Base-by-base conservation (phyloP, 2,888 invertebrate species). In the Cactoblastis cactorum region DNA sequence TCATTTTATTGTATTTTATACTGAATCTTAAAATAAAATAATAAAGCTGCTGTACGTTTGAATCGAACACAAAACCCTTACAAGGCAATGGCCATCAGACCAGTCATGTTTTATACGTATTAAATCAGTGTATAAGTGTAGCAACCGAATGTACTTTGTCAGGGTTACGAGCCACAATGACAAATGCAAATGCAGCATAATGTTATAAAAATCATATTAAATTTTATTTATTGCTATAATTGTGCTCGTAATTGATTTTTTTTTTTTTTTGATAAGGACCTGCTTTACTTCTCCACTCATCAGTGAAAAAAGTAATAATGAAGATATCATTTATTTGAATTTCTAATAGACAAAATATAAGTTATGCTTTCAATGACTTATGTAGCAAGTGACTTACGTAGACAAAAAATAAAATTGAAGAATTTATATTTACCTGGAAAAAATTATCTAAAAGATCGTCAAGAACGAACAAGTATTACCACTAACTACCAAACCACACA, bases 41-140 rank as follows among this genome's bases (percentile, higher is more conserved):
- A 3, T 1, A 33, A 1, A 3, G 2, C 35, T 15, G 35, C 14
- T 28, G 24, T 43, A 8, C 24, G n/a, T 46, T 46, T 33, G 19
- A 35, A 33, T 24, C 14, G 28, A 24, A 8, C 45, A 45, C 33
- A 33, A 45, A 45, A 33, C 14, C 46, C 46, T 12, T 46, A 46
- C 14, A 46, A 18, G 46, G 46, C 3, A 18, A 19, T 32, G 32
- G 15, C 49, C 49, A 49, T 39, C 49, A 32, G 15, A 6, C 34
- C 4, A 48, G 32, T 17, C 18, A 28, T 24, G 37, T 32, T 39
- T 18, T 18, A 19, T 39, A 49, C 38, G 17, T 38, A 48, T 28
- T 48, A 32, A 47, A 47, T 47, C 19, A 47, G 34, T 35, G 15
- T 47, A 47, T 47, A 34, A 46, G 34, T 47, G 22, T 35, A 22